A percentile compares a stretch with the other conserved stretches of the same genome.
phyloP scores from a whole-genome alignment of 2,888 invertebrate species.

The Rhagonycha lutea region DNA sequence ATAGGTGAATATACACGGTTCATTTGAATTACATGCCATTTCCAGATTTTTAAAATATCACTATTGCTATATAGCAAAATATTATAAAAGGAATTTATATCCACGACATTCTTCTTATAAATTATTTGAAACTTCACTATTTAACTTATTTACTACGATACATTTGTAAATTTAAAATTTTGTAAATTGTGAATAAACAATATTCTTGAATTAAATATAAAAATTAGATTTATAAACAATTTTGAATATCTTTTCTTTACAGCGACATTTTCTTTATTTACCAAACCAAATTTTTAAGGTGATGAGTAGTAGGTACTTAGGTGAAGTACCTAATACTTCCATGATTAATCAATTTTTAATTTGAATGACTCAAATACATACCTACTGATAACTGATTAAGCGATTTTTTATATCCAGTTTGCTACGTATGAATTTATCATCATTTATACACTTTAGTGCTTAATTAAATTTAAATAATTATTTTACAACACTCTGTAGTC shows the following conservation, averaged over 20 bases:
- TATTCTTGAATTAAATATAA: background rate
- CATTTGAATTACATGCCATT: conserved; percentile 27
- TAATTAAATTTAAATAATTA: too few relatives aligned
- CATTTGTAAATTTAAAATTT: background rate
- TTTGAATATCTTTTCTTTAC: too few relatives aligned
- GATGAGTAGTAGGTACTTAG: background rate
- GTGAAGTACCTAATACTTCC: too few relatives aligned
- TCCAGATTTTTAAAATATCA: conserved; percentile 21
- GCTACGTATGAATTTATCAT: too few relatives aligned
- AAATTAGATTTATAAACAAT: background rate
- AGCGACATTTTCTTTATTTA: too few relatives aligned
- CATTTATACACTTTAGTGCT: too few relatives aligned
- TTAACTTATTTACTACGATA: background rate
- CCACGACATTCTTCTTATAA: background rate
- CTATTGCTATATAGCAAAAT: conserved; percentile 3
- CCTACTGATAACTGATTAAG: too few relatives aligned
- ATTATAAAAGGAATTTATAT: background rate
- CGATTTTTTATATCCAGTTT: too few relatives aligned
- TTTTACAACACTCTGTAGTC: too few relatives aligned
- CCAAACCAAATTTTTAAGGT: too few relatives aligned
- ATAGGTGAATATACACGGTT: conserved; percentile 28
- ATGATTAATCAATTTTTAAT: too few relatives aligned
- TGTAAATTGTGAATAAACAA: background rate
- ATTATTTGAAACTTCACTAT: background rate
- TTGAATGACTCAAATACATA: too few relatives aligned